phyloP scores from a whole-genome alignment of 1,140 invertebrate species.

The Ceratosolen solmsi region DNA sequence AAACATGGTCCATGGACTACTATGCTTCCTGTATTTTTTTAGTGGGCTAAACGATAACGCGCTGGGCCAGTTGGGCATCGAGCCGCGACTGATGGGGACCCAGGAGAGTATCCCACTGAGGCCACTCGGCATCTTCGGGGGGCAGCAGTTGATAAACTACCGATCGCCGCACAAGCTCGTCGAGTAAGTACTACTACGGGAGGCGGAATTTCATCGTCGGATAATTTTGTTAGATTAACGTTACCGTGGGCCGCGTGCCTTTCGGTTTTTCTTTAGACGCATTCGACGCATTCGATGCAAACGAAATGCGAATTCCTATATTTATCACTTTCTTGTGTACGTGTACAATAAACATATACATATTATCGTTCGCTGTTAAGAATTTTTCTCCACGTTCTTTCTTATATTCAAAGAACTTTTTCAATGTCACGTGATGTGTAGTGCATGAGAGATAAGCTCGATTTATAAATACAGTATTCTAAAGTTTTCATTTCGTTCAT shows the following conservation, averaged over 20 bases:
- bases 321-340: constrained; percentile 6
- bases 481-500: not conserved
- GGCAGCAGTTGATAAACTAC: constrained; percentile 75
- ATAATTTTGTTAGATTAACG: too few species aligned
- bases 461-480: constrained; percentile 25
- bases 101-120: constrained; percentile 85
- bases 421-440: constrained; percentile 60
- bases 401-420: constrained; percentile 38
- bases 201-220: not conserved
- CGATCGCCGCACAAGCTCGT: constrained; percentile 75
- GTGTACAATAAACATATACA: not conserved
- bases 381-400: constrained; percentile 20
- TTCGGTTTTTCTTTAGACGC: not conserved
- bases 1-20: too few species aligned
- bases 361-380: constrained; percentile 10
- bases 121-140: constrained; percentile 81
- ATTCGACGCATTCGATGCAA: not conserved
- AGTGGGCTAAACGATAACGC: constrained; percentile 67
- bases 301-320: not conserved
- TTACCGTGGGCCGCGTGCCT: too few species aligned
- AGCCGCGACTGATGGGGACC: constrained; percentile 67
- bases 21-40: too few species aligned
- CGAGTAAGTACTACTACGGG: constrained; percentile 77
- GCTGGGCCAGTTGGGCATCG: constrained; percentile 66
- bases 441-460: constrained; percentile 57